Base-by-base conservation (phyloP, 2,113 vertebrate species). In the Martes martes region DNA sequence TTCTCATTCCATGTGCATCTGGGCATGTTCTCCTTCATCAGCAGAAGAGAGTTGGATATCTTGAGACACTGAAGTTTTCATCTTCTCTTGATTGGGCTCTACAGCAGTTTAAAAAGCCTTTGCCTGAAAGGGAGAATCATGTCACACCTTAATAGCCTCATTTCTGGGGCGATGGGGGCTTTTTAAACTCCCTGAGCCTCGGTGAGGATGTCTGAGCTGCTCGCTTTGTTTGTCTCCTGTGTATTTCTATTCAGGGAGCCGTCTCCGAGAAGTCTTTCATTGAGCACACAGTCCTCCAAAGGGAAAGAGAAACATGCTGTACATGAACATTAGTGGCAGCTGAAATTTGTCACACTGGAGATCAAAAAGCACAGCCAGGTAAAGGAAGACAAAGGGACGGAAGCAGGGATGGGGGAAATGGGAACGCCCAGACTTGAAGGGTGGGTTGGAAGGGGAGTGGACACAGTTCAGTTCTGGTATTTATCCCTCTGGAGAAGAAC, bases 81-180 rank as follows among this genome's bases (percentile, higher is more conserved):
- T 98, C 98, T 99, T 93, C 96, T 94, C 97, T 98, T 99, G 98
- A 99, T 98, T 98, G 98, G 97, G 98, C 98, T 98, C 97, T 96
- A 96, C 85, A 94, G 98, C 94, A 61, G 81, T 97, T 98, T 21
- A 21, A 95, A 98, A 97, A 98, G 97, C 94, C 89, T 91, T 95
- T 97, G 97, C 96, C 95, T 98, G 95, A 98, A 98, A 98, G 96
- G 81, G 97, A 97, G 95, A 97, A 94, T 57, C 71, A 6, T 93
- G 8, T 96, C 97, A 97, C 95, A 97, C 98, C 98, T 97, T 97
- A 93, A 89, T 95, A 84, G 24, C 26, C 97, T 71, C 93, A 89
- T 10, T 63, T 96, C 97, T 89, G 80, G 93, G 85, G 94, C 85
- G 13, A 83, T n/a, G 26, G 63, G 1, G 61, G 96, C 91, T 97